Evolutionary conservation across 2,113 vertebrate genomes (phyloP), one percentile per base, ranked within the genome.

Genomic region (Archocentrus centrarchus): DNA sequence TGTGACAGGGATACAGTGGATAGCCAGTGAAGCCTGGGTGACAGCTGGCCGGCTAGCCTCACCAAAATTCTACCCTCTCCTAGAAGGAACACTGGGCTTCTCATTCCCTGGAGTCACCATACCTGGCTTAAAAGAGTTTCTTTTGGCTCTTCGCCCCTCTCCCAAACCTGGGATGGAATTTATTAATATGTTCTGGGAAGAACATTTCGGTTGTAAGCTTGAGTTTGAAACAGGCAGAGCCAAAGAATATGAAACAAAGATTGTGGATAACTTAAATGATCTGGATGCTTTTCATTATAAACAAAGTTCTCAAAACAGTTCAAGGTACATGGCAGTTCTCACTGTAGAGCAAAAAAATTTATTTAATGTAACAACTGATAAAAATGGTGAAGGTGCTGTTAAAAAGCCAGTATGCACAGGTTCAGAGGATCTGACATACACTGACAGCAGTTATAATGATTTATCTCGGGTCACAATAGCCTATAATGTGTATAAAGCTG

Each of bases 401-500:
- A 77, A 76, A 73, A 90, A 22, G 58, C 82, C 88, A 39, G 7
- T 83, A 1, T 96, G 96, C 86, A 94, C 90, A 64, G 95, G 95
- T 14, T 89, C 60, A 77, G 95, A 96, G 66, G 89, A 94, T 85
- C 80, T 96, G 44, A 91, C 68, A 11, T 27, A 75, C 64, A 88
- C 77, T 37, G 37, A 92, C 9, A 96, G 88, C 85, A 93, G 92
- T 50, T 96, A 94, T 50, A 94, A 87, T 11, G 94, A 94, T 58
- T 88, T 94, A 20, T 90, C 94, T 60, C 86, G 82, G 59, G 90
- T 95, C 75, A 93, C 95, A 83, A 94, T 96, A 85, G 94, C 96
- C 37, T 95, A 96, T 82, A 96, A 95, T 68, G 95, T 96, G 20
- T 96, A 95, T 81, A 96, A 96, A 87, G 95, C 95, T 41, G 94